These are phyloP conservation scores for Onychomys leucogaster DNA, from an alignment of 2,797 vertebrate genomes.

Conservation along the genomic window DNA sequence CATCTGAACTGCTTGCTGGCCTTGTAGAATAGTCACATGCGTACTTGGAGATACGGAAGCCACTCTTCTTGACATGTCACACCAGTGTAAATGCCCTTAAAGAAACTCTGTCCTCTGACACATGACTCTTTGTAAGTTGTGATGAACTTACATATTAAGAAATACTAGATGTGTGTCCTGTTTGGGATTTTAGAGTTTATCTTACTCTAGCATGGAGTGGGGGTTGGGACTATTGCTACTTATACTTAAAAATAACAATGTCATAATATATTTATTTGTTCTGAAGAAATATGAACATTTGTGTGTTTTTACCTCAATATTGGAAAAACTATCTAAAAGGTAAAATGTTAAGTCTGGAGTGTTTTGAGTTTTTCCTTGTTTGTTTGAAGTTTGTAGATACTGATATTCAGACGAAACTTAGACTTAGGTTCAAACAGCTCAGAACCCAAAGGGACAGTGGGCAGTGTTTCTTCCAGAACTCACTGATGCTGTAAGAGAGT, in stretches of 20 bases:
- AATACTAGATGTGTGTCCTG: not conserved
- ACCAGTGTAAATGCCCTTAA: conserved; percentile 5
- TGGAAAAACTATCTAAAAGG: not conserved
- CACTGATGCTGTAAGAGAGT: conserved; percentile 44
- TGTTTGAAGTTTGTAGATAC: conserved; percentile 41
- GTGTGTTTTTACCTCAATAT: not conserved
- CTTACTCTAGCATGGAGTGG: not conserved
- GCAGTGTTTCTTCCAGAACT: conserved; percentile 5
- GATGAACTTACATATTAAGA: conserved; percentile 49
- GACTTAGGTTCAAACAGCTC: not conserved
- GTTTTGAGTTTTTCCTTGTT: rapidly evolving
- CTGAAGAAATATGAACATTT: not conserved
- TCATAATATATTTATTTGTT: not conserved
- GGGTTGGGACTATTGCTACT: not conserved
- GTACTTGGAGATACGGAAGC: not conserved
- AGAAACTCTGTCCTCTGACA: not conserved
- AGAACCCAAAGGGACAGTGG: conserved; percentile 18
- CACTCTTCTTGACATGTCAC: not conserved
- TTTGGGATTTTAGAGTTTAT: conserved; percentile 38
- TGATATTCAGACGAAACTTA: not conserved
- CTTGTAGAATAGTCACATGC: not conserved
- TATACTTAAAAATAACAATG: conserved; percentile 14
- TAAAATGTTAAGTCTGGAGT: not conserved
- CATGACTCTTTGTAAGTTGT: not conserved
- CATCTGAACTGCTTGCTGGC: not conserved